Evolutionary conservation across 2,113 vertebrate genomes (phyloP).

Genomic region (Anarrhichthys ocellatus): DNA sequence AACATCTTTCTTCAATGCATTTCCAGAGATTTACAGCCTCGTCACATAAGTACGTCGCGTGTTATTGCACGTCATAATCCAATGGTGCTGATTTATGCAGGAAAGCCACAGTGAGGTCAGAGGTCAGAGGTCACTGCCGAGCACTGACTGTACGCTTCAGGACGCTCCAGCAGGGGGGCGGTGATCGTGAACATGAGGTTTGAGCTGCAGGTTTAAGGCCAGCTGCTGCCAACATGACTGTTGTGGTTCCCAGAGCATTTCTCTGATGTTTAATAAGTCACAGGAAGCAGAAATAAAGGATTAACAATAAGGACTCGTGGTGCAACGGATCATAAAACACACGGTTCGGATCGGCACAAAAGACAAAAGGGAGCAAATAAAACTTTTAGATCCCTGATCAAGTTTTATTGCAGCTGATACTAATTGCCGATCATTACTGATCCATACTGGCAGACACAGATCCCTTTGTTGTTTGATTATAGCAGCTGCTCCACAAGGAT

Average conservation of each 20-base stretch:
- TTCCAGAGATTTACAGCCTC: constrained; percentile 10
- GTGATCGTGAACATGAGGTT: not conserved
- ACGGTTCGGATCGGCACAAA: not conserved
- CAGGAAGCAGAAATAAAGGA: constrained; percentile 5
- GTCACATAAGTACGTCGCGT: not conserved
- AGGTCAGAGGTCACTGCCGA: constrained; percentile 48
- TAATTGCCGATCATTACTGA: not conserved
- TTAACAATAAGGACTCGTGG: not conserved
- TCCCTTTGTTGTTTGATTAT: too few species aligned
- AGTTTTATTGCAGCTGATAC: too few species aligned
- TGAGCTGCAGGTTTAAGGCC: not conserved
- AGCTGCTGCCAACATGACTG: constrained; percentile 32
- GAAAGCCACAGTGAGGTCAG: constrained; percentile 18
- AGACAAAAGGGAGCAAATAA: not conserved
- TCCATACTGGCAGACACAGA: not conserved
- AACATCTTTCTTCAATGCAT: not conserved
- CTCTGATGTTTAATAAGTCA: constrained; percentile 5
- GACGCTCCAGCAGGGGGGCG: not conserved
- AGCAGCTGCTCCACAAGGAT: too few species aligned
- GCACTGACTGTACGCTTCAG: too few species aligned
- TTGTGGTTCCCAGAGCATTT: not conserved
- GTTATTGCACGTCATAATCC: not conserved
- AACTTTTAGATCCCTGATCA: not conserved
- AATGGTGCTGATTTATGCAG: not conserved
- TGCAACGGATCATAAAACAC: not conserved